phyloP scores from a whole-genome alignment of 2,113 vertebrate species.

The Archilochus colubris region DNA sequence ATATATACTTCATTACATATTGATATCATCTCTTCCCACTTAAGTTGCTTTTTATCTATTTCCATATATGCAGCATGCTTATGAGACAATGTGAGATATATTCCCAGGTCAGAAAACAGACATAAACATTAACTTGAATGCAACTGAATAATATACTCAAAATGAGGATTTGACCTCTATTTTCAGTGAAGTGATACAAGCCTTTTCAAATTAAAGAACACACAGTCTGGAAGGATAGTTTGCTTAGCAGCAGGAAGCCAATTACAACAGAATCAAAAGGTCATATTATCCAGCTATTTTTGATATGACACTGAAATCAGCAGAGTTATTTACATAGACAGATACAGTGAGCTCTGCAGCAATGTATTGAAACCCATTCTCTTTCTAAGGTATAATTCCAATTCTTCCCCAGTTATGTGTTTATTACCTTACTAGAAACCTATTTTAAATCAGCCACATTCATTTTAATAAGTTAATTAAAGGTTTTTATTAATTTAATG shows the following conservation, averaged over 20 bases:
- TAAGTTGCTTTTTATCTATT: not conserved
- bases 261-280: not conserved
- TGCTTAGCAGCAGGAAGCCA: slow-evolving; percentile 8
- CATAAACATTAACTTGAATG: not conserved
- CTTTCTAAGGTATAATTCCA: not conserved
- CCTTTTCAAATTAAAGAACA: slow-evolving; percentile 1
- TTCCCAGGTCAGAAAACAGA: not conserved
- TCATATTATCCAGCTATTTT: not conserved
- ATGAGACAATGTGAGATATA: not conserved
- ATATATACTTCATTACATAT: not conserved
- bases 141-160: not conserved
- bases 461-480: not conserved
- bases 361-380: not conserved
- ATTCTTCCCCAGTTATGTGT: not conserved
- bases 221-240: not conserved
- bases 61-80: not conserved
- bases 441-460: not conserved
- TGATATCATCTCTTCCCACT: not conserved
- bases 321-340: not conserved
- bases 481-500: not conserved
- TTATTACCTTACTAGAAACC: not conserved
- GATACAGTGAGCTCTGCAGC: not conserved
- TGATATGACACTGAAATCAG: not conserved
- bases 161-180: not conserved
- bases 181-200: not conserved